Evolutionary conservation across 2,797 vertebrate genomes (phyloP).

Genomic region (Enteromius radiatus): DNA sequence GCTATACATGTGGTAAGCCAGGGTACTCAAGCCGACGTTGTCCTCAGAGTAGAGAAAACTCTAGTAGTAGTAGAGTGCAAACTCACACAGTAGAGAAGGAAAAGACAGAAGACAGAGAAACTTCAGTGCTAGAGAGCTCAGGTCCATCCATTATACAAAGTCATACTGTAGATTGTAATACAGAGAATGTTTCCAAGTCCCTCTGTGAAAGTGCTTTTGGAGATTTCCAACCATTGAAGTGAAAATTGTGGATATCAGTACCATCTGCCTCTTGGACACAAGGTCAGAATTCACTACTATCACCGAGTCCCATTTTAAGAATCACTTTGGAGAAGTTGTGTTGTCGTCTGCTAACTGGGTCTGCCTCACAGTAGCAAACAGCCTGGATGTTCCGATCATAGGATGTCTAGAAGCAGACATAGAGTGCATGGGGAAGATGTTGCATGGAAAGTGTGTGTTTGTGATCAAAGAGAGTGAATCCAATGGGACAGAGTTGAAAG

Average conservation of each 20-base stretch:
- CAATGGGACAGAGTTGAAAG: background rate
- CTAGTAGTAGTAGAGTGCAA: too few relatives aligned
- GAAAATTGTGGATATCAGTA: conserved; percentile 19
- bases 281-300: conserved; percentile 49
- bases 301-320: background rate
- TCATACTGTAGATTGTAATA: background rate
- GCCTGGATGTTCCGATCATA: background rate
- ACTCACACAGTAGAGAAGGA: background rate
- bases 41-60: background rate
- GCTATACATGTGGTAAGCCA: conserved; percentile 35
- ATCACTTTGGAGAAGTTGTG: background rate
- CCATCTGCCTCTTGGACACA: conserved; percentile 32
- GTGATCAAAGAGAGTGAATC: background rate
- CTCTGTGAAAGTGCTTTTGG: conserved; percentile 33
- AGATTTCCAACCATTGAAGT: conserved; percentile 17
- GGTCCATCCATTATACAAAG: background rate
- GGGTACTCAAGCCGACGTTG: conserved; percentile 44
- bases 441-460: conserved; percentile 30
- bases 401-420: background rate
- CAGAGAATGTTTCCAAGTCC: background rate
- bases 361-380: too few relatives aligned
- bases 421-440: conserved; percentile 34
- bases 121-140: background rate
- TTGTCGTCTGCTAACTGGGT: conserved; percentile 13
- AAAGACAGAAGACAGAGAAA: background rate